Percentiles rank a stretch among this genome's conserved stretches.
Evolutionary conservation across 2,797 vertebrate species (phyloP).

Genomic region (Buceros bicornis): DNA sequence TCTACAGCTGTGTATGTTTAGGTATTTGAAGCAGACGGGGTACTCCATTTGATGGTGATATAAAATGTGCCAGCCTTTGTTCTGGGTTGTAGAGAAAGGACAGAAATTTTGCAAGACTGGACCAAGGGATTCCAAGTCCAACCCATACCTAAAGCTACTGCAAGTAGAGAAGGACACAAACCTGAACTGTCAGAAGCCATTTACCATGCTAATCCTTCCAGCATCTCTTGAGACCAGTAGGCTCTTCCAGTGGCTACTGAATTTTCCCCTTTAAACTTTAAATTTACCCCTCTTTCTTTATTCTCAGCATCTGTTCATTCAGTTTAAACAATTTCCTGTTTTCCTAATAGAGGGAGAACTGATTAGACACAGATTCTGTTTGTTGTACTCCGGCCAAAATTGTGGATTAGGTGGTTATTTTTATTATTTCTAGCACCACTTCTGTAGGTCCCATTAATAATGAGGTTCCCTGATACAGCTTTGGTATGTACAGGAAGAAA

Average conservation of each 20-base stretch:
- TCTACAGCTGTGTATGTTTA: background rate
- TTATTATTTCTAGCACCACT: slow-evolving; percentile 56
- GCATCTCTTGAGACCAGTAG: background rate
- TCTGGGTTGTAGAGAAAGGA: background rate
- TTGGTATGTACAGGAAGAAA: slow-evolving; percentile 39
- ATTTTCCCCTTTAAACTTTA: background rate
- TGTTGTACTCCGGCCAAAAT: slow-evolving; percentile 44
- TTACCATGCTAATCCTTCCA: background rate
- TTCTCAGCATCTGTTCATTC: slow-evolving; percentile 62
- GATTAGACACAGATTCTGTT: slow-evolving; percentile 49
- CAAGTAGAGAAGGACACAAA: background rate
- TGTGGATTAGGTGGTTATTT: slow-evolving; percentile 46
- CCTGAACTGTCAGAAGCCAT: background rate
- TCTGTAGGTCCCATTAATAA: slow-evolving; percentile 63
- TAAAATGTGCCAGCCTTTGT: background rate
- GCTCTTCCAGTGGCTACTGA: slow-evolving; percentile 22
- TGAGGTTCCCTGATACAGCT: background rate
- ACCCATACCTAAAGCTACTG: background rate
- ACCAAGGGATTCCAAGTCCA: background rate
- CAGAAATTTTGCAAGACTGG: background rate
- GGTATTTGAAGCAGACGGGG: background rate
- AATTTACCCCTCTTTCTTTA: slow-evolving; percentile 15
- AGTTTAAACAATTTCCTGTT: slow-evolving; percentile 67
- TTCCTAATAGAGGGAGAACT: slow-evolving; percentile 53
- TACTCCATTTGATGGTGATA: background rate